These are phyloP conservation scores for Chaitophorus viminalis DNA, from an alignment of 2,888 invertebrate species.

Conservation along the genomic window DNA sequence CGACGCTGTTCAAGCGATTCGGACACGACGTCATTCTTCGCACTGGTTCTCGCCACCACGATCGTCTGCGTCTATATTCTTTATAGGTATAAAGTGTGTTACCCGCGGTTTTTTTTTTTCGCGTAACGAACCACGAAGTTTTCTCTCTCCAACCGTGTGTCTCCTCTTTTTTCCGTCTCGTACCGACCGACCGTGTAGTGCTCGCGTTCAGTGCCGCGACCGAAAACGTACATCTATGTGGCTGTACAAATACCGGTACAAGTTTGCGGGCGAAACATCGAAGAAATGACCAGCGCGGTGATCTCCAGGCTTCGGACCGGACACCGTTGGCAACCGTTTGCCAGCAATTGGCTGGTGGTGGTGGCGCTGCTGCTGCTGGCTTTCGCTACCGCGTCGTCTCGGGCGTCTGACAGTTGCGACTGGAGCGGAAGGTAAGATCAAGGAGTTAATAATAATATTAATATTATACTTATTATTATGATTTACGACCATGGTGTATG, in stretches of 20 bases:
- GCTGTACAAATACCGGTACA: slow-evolving; percentile 55
- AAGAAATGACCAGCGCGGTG: slow-evolving; percentile 38
- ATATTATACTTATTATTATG: too few relatives aligned
- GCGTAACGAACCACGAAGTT: too few relatives aligned
- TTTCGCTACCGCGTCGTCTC: background rate
- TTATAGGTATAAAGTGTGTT: too few relatives aligned
- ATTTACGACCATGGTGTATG: too few relatives aligned
- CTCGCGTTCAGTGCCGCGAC: background rate
- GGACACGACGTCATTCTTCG: too few relatives aligned
- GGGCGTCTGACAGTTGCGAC: slow-evolving; percentile 51
- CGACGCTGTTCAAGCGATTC: background rate
- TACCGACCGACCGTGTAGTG: background rate
- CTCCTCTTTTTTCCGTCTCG: background rate
- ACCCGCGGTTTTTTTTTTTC: background rate
- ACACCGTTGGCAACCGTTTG: background rate
- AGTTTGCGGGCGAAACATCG: slow-evolving; percentile 39
- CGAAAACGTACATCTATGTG: slow-evolving; percentile 43
- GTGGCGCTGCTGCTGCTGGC: background rate
- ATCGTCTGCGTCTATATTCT: too few relatives aligned
- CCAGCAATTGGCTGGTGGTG: background rate
- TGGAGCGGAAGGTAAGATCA: slow-evolving; percentile 52
- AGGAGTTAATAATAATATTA: too few relatives aligned
- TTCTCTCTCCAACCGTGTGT: background rate
- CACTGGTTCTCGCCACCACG: too few relatives aligned
- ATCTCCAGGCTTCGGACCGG: slow-evolving; percentile 8